Conservation (phyloP, 2,888 invertebrate species). For the Lycia hirtaria region DNA sequence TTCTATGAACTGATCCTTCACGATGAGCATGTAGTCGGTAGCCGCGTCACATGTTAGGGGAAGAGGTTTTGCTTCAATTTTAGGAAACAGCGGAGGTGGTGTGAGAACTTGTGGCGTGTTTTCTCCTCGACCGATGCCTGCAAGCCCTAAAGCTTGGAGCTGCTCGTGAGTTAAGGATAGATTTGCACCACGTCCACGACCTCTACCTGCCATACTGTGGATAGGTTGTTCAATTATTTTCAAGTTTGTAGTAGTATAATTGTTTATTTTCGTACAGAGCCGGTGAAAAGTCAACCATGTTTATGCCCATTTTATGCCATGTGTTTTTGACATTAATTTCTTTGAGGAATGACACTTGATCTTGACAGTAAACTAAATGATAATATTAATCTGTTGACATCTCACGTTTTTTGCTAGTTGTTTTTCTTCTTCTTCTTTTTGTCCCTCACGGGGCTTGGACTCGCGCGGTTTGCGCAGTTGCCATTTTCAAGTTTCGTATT, state of each 20-base stretch:
- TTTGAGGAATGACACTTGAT: not conserved
- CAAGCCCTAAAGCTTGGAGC: conserved; percentile 75
- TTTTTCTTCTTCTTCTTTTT: no score
- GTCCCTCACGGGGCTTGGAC: no score
- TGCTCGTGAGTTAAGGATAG: conserved; percentile 85
- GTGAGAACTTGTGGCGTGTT: conserved; percentile 78
- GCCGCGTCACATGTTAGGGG: conserved; percentile 83
- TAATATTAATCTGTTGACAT: no score
- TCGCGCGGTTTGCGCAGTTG: no score
- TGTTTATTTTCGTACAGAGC: not conserved
- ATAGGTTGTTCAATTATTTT: not conserved
- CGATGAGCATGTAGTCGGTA: conserved; percentile 88
- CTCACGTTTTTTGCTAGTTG: no score
- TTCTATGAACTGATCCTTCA: conserved; percentile 90
- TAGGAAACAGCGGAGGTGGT: conserved; percentile 86
- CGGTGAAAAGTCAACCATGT: no score
- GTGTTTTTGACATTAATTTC: conserved; percentile 2
- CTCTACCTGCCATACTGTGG: conserved; percentile 71
- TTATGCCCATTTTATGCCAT: no score
- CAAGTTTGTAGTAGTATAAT: not conserved
- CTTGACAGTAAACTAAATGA: no score
- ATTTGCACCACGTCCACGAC: conserved; percentile 81
- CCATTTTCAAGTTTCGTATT: no score
- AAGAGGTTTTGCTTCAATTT: conserved; percentile 85
- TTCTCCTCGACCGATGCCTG: conserved; percentile 82